Evolutionary conservation across 2,888 invertebrate species (phyloP).

Genomic region (Odiellus spinosus): DNA sequence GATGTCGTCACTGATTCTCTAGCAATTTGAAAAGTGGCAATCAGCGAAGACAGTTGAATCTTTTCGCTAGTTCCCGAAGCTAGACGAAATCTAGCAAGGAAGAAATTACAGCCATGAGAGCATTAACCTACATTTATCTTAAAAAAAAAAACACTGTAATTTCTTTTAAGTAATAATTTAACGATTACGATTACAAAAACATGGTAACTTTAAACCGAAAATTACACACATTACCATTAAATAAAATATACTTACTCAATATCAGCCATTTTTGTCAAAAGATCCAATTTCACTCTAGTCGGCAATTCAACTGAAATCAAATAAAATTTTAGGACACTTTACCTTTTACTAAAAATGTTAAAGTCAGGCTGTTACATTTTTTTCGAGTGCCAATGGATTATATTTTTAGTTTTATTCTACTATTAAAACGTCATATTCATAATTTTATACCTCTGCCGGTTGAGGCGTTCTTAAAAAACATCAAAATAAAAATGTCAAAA

Average conservation of each 20-base stretch:
- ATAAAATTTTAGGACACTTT: slow-evolving; percentile 29
- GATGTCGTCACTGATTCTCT: slow-evolving; percentile 6
- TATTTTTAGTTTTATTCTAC: too few relatives aligned
- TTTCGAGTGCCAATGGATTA: too few relatives aligned
- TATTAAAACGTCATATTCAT: too few relatives aligned
- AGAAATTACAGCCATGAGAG: slow-evolving; percentile 3
- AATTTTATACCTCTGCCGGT: too few relatives aligned
- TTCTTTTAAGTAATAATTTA: slow-evolving; percentile 1
- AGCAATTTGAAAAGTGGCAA: slow-evolving; percentile 37
- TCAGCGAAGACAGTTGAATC: slow-evolving; percentile 70
- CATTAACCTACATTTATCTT: not conserved
- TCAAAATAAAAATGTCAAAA: too few relatives aligned
- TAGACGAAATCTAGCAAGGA: slow-evolving; percentile 43
- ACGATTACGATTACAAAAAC: not conserved
- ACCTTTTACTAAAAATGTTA: slow-evolving; percentile 57
- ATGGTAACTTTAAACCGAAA: too few relatives aligned
- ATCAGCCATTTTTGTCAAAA: slow-evolving; percentile 74
- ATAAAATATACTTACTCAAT: slow-evolving; percentile 44
- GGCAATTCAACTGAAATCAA: slow-evolving; percentile 67
- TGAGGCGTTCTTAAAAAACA: too few relatives aligned
- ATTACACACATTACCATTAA: too few relatives aligned
- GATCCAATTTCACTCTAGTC: slow-evolving; percentile 51
- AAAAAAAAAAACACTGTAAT: not conserved
- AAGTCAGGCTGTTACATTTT: too few relatives aligned
- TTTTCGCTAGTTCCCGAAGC: slow-evolving; percentile 75